Conservation (phyloP, 2,797 vertebrate species). For the Manis pentadactyla region DNA sequence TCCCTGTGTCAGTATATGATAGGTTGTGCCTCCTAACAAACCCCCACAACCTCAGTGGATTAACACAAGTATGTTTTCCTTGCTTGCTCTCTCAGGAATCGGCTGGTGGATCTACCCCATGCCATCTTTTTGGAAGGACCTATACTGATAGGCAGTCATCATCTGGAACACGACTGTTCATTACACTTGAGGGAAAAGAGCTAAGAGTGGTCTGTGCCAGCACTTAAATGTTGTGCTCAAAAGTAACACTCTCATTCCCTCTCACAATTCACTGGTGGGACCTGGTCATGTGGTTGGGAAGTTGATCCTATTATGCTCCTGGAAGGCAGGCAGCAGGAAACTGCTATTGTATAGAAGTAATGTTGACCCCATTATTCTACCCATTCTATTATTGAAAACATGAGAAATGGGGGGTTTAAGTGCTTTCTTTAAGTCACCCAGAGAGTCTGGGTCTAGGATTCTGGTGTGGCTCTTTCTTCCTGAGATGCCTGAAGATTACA, state of each 20-base stretch:
- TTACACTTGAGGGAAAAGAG: background rate
- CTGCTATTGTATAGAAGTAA: background rate
- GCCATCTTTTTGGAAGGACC: background rate
- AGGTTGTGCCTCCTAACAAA: background rate
- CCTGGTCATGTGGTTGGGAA: background rate
- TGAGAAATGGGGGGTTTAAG: background rate
- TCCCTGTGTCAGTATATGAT: background rate
- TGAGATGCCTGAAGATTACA: background rate
- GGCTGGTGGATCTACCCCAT: background rate
- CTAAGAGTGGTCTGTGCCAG: background rate
- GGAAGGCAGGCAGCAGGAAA: background rate
- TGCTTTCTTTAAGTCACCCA: background rate
- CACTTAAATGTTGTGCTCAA: background rate
- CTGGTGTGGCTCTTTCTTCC: background rate
- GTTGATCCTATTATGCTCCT: background rate
- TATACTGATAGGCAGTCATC: background rate
- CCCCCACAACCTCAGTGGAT: background rate
- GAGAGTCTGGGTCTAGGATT: background rate
- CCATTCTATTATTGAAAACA: background rate
- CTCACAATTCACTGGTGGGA: background rate
- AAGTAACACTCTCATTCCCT: background rate
- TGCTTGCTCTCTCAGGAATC: background rate
- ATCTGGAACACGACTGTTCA: background rate
- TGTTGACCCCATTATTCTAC: background rate
- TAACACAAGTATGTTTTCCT: background rate